Base-by-base conservation (phyloP, 2,797 vertebrate genomes). In the Selene dorsalis region DNA sequence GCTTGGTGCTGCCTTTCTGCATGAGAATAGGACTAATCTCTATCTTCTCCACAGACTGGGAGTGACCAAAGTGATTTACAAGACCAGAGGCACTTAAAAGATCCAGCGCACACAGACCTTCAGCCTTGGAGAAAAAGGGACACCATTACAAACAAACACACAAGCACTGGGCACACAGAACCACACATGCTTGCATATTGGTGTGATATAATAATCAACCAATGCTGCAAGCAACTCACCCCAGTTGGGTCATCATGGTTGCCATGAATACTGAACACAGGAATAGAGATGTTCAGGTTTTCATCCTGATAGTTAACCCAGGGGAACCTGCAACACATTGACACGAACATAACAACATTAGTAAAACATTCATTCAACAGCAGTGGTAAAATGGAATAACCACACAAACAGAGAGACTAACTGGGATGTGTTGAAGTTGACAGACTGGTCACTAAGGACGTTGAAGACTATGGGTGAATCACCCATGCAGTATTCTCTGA, bases 231-330 rank as follows among this genome's bases (percentile, higher is more conserved):
- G 12, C 4, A 66, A 86, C 94, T 97, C 94, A 99, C 98, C 94
- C 98, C 98, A 0, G 98, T 98, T 39, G 98, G 98, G 92, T 99
- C 98, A 77, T 99, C 98, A 30, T 99, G 98, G 94, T 99, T 99
- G 75, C 98, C 98, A 73, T 99, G 98, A 84, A 99, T 96, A 88
- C 98, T 99, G 87, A 99, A 99, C 72, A 97, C 92, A 0, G 98
- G 98, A 87, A 99, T 96, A 38, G 97, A 98, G 92, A 99, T 96
- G 92, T 99, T 99, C 68, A 99, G 92, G 88, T 99, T 99, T 91
- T 91, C 91, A 87, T 99, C 98, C 90, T 98, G 96, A 75, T 99
- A 99, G 92, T 99, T 99, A 50, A 98, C 98, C 98, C 97, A 99
- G 0, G 98, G 97, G 92, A 99, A 99, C 90, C 98, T 99, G 75